These are phyloP conservation scores for Zosterops borbonicus DNA, from an alignment of 2,113 vertebrate genomes.

Conservation along the genomic window DNA sequence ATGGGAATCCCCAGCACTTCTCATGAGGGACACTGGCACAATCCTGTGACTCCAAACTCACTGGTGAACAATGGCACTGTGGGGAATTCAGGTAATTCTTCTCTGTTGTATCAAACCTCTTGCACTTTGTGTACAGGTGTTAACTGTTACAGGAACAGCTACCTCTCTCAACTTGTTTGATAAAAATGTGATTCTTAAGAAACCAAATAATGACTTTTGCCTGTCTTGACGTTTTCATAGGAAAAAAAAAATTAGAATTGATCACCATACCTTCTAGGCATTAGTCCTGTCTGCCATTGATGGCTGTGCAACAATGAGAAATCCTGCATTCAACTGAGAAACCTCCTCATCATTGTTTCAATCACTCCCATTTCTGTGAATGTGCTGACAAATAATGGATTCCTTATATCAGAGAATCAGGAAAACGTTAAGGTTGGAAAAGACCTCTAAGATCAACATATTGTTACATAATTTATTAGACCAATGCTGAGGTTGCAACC, in stretches of 20 bases:
- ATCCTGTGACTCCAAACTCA: slow-evolving; percentile 85
- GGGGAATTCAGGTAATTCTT: slow-evolving; percentile 89
- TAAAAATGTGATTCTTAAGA: not conserved
- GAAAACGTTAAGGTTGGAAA: not conserved
- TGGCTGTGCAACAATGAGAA: slow-evolving; percentile 24
- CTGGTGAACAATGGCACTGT: slow-evolving; percentile 92
- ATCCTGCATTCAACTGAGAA: slow-evolving; percentile 60
- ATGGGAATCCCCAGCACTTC: slow-evolving; percentile 80
- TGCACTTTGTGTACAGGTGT: slow-evolving; percentile 16
- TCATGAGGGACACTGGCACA: slow-evolving; percentile 93
- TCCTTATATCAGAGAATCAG: not conserved
- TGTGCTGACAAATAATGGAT: not conserved
- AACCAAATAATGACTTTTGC: not conserved
- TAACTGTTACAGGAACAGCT: slow-evolving; percentile 57
- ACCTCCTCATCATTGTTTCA: not conserved
- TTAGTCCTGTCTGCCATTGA: not conserved
- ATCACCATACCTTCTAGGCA: not conserved
- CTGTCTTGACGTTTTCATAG: not conserved
- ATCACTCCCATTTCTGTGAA: not conserved
- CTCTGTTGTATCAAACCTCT: slow-evolving; percentile 60
- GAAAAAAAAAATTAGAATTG: not conserved
- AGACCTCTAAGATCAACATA: not conserved
- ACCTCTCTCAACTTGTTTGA: not conserved
- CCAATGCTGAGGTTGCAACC: not conserved
- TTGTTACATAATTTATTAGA: not conserved